These are phyloP conservation scores for Herpetotheres cachinnans DNA, from an alignment of 2,113 vertebrate species.

Conservation along the genomic window DNA sequence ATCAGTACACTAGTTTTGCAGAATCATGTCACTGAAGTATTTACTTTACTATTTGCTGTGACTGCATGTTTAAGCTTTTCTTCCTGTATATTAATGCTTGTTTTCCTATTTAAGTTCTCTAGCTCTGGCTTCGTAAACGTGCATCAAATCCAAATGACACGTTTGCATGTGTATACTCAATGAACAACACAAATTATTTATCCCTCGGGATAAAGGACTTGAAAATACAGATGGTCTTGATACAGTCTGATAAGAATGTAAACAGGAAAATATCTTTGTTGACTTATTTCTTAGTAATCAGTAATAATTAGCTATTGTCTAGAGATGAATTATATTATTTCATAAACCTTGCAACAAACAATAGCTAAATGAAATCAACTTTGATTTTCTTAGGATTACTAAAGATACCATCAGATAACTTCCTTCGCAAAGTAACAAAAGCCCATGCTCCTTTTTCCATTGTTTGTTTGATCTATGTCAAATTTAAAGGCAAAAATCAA, in stretches of 20 bases:
- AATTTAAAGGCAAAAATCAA: constrained; percentile 18
- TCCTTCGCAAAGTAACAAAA: constrained; percentile 14
- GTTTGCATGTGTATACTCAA: constrained; percentile 61
- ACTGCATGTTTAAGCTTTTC: neutral
- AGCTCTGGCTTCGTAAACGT: constrained; percentile 26
- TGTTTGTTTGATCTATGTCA: neutral
- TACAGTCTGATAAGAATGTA: constrained; percentile 82
- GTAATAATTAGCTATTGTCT: constrained; percentile 79
- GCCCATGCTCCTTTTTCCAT: neutral
- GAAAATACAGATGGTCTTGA: constrained; percentile 81
- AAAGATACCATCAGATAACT: constrained; percentile 10
- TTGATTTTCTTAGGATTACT: constrained; percentile 34
- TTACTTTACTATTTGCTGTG: neutral
- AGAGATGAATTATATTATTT: constrained; percentile 70
- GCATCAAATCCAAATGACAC: constrained; percentile 52
- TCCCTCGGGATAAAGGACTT: constrained; percentile 72
- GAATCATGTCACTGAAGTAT: neutral
- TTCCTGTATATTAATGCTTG: neutral
- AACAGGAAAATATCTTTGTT: constrained; percentile 84
- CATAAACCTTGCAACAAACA: constrained; percentile 44
- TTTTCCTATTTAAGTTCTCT: constrained; percentile 12
- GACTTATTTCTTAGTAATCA: constrained; percentile 79
- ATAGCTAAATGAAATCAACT: constrained; percentile 46
- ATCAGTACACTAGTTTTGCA: neutral
- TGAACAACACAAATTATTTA: constrained; percentile 72